Percentiles rank a stretch among this genome's conserved stretches.
These are phyloP conservation scores for Polymixis lichenea DNA, from an alignment of 2,888 invertebrate species.

Conservation along the genomic window DNA sequence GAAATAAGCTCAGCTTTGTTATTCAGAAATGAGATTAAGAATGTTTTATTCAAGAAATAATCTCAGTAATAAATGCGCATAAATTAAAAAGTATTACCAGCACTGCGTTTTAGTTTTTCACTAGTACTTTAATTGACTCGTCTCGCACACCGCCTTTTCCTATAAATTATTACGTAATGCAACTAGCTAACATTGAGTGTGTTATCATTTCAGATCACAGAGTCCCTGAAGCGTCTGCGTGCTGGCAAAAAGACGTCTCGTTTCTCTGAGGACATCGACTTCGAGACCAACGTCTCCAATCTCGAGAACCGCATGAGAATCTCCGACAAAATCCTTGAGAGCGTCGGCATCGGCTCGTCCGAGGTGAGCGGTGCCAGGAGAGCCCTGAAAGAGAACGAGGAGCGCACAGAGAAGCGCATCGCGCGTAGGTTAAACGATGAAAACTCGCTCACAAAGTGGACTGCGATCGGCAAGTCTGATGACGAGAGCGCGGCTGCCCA, in stretches of 20 bases:
- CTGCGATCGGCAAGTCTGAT: slow-evolving; percentile 88
- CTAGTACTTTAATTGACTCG: slow-evolving; percentile 2
- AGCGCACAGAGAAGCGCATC: slow-evolving; percentile 87
- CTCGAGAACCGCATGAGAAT: slow-evolving; percentile 91
- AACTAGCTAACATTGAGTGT: slow-evolving; percentile 28
- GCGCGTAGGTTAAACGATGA: slow-evolving; percentile 85
- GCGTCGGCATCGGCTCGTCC: slow-evolving; percentile 91
- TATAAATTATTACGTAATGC: slow-evolving; percentile 13
- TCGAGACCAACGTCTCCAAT: slow-evolving; percentile 91
- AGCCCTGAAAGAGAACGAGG: slow-evolving; percentile 87
- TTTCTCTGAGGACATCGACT: slow-evolving; percentile 91
- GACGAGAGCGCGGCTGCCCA: slow-evolving; percentile 91
- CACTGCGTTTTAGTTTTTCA: slow-evolving; percentile 15
- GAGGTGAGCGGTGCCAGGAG: slow-evolving; percentile 88
- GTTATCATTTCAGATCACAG: slow-evolving; percentile 88
- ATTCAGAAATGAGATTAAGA: slow-evolving; percentile 26
- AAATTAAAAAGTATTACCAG: slow-evolving; percentile 22
- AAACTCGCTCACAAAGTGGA: slow-evolving; percentile 91
- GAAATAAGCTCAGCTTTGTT: slow-evolving; percentile 25
- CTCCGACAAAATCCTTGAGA: slow-evolving; percentile 92
- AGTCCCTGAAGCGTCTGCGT: slow-evolving; percentile 91
- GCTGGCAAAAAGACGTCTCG: slow-evolving; percentile 91
- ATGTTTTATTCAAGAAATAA: slow-evolving; percentile 42
- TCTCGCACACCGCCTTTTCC: slow-evolving; percentile 4
- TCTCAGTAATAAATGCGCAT: slow-evolving; percentile 32